phyloP scores from a whole-genome alignment of 2,888 invertebrate species.

The Dichetophora obliterata region DNA sequence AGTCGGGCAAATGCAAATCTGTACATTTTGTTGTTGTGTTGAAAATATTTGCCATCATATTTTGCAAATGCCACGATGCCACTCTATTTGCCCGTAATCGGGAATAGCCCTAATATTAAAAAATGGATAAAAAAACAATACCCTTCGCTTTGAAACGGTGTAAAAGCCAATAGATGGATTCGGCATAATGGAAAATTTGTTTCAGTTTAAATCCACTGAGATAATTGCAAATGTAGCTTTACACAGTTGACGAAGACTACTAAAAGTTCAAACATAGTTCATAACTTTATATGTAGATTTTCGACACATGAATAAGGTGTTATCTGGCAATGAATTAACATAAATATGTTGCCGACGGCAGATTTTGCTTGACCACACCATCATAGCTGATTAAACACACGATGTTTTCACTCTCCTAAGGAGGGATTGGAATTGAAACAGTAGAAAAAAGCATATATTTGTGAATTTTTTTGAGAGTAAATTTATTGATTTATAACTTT shows the following conservation, averaged over 20 bases:
- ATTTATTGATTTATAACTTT: too few relatives aligned
- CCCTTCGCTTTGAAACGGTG: slow-evolving; percentile 60
- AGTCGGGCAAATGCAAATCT: too few relatives aligned
- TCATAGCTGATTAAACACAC: too few relatives aligned
- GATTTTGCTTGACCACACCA: background rate
- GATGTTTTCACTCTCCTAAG: too few relatives aligned
- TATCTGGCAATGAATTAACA: slow-evolving; percentile 44
- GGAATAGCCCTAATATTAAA: too few relatives aligned
- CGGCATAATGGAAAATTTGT: slow-evolving; percentile 52
- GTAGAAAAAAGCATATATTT: too few relatives aligned
- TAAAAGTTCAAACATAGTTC: slow-evolving; percentile 58
- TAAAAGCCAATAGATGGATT: slow-evolving; percentile 62
- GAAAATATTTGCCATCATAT: too few relatives aligned
- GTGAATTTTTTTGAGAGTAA: too few relatives aligned
- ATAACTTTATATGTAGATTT: slow-evolving; percentile 45
- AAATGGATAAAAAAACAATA: slow-evolving; percentile 43
- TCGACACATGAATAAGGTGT: slow-evolving; percentile 19
- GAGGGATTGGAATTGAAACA: too few relatives aligned
- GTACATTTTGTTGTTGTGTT: too few relatives aligned
- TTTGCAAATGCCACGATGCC: too few relatives aligned
- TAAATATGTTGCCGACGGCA: slow-evolving; percentile 42
- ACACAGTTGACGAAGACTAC: slow-evolving; percentile 57
- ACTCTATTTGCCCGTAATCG: too few relatives aligned
- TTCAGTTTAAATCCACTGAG: slow-evolving; percentile 5
- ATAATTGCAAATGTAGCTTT: slow-evolving; percentile 28